A percentile compares a stretch with the other conserved stretches of the same genome.
These are phyloP conservation scores for Agrotis segetum DNA, from an alignment of 2,888 invertebrate species.

Conservation along the genomic window DNA sequence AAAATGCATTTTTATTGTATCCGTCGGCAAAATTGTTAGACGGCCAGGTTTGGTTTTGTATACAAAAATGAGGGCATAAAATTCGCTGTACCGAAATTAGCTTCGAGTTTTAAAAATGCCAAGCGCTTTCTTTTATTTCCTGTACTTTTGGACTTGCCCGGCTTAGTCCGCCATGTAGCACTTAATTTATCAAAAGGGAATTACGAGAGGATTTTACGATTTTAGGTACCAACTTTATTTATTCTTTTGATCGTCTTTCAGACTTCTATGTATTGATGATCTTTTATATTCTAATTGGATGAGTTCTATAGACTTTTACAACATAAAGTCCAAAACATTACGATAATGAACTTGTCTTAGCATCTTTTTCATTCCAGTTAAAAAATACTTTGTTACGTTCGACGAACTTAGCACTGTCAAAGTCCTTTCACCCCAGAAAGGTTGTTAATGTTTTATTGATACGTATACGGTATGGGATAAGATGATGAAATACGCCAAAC, in stretches of 20 bases:
- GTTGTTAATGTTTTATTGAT: too few relatives aligned
- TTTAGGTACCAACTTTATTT: conserved; percentile 7
- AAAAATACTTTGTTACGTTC: not conserved
- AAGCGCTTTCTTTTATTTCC: conserved; percentile 32
- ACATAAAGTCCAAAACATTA: conserved; percentile 1
- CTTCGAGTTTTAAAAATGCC: conserved; percentile 29
- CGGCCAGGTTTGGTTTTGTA: not conserved
- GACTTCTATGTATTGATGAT: not conserved
- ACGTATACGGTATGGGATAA: too few relatives aligned
- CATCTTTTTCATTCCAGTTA: too few relatives aligned
- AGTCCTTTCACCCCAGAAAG: too few relatives aligned
- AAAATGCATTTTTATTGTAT: conserved; percentile 14
- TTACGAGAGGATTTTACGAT: conserved; percentile 33
- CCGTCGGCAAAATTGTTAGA: not conserved
- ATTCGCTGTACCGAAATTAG: conserved; percentile 31
- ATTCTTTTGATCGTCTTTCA: not conserved
- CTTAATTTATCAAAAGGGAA: conserved; percentile 53
- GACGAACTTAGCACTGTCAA: too few relatives aligned
- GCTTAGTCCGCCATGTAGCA: conserved; percentile 46
- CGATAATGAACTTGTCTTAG: not conserved
- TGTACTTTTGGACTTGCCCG: conserved; percentile 21
- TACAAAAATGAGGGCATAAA: conserved; percentile 26
- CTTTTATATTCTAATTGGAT: conserved; percentile 4
- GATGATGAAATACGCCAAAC: too few relatives aligned
- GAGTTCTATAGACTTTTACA: not conserved